These are phyloP conservation scores for Lophius americanus DNA, from an alignment of 2,797 vertebrate genomes.

Conservation along the genomic window DNA sequence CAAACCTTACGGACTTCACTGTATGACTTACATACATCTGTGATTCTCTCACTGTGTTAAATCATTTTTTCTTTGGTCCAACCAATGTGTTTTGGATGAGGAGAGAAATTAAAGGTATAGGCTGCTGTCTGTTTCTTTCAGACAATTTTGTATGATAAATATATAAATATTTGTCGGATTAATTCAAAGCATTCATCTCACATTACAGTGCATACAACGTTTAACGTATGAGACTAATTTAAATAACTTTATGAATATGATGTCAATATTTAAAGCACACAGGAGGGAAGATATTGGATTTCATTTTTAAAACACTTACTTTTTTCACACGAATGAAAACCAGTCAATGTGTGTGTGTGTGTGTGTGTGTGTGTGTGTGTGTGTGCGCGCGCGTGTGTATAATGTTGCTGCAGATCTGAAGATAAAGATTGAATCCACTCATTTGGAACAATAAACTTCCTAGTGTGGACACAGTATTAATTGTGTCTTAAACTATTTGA, in stretches of 20 bases:
- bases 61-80: constrained; percentile 32
- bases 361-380: constrained; percentile 21
- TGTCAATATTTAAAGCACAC: constrained; percentile 50
- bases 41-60: constrained; percentile 30
- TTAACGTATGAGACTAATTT: constrained; percentile 48
- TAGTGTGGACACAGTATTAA: constrained; percentile 32
- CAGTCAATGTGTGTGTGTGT: constrained; percentile 35
- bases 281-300: constrained; percentile 68
- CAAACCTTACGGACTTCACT: constrained; percentile 53
- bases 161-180: constrained; percentile 49
- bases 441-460: constrained; percentile 26
- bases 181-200: constrained; percentile 62
- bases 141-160: constrained; percentile 31
- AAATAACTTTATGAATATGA: constrained; percentile 46
- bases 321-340: constrained; percentile 54
- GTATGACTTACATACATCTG: constrained; percentile 29
- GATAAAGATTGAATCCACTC: constrained; percentile 29
- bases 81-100: constrained; percentile 28
- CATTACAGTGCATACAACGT: constrained; percentile 57
- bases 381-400: too few relatives aligned
- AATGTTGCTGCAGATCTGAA: constrained; percentile 35
- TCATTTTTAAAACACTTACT: constrained; percentile 47
- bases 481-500: constrained; percentile 35
- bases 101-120: constrained; percentile 55
- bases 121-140: constrained; percentile 41